Conservation (phyloP, 1,140 invertebrate species). For the Charaxes varanes region DNA sequence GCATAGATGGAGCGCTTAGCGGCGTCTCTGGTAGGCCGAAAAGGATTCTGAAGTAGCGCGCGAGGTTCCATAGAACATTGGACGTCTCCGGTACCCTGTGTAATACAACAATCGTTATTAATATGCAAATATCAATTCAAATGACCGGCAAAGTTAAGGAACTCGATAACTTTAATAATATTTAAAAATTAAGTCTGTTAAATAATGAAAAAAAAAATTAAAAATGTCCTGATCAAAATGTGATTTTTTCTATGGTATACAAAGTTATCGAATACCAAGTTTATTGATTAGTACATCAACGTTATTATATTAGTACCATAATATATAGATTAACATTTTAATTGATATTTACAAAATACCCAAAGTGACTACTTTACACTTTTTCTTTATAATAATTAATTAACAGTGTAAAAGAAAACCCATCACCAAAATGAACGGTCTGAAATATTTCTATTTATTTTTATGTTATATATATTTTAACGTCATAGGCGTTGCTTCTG, state of each 20-base stretch:
- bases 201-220: no score
- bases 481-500: no score
- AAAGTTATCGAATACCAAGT: background rate
- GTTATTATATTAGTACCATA: no score
- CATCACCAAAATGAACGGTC: conserved; percentile 14
- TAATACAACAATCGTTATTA: conserved; percentile 36
- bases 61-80: conserved; percentile 70
- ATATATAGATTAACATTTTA: conserved; percentile 38
- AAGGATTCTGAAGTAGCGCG: conserved; percentile 69
- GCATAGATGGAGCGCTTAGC: conserved; percentile 52
- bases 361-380: conserved; percentile 11
- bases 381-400: conserved; percentile 1
- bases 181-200: no score
- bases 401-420: conserved; percentile 2
- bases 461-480: background rate
- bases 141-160: conserved; percentile 15
- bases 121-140: conserved; percentile 52
- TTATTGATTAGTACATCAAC: no score
- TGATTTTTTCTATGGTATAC: background rate
- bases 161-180: conserved; percentile 8
- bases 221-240: no score
- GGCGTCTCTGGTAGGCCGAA: conserved; percentile 57
- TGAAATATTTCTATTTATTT: conserved; percentile 1
- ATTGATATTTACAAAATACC: conserved; percentile 60
- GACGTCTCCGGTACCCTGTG: conserved; percentile 65